phyloP scores from a whole-genome alignment of 2,888 invertebrate species.

The Nephrotoma flavescens region DNA sequence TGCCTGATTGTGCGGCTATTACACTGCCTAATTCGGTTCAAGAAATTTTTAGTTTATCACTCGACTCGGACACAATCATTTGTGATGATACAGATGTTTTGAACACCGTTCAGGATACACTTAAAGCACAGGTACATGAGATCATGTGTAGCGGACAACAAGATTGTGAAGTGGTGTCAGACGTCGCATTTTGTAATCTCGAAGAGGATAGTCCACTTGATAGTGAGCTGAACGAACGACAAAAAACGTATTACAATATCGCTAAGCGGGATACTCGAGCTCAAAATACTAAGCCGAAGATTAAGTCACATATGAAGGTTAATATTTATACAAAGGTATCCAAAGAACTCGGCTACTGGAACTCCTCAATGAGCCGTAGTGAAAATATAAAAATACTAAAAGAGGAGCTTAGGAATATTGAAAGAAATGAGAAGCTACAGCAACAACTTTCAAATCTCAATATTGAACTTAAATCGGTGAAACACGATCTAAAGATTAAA shows the following conservation, averaged over 20 bases:
- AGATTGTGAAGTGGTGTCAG: slow-evolving; percentile 16
- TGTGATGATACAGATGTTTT: slow-evolving; percentile 28
- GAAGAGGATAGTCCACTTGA: slow-evolving; percentile 8
- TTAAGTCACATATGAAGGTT: slow-evolving; percentile 9
- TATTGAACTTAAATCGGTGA: slow-evolving; percentile 16
- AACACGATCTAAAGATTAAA: slow-evolving; percentile 17
- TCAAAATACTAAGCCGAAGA: neutral
- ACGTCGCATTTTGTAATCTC: slow-evolving; percentile 14
- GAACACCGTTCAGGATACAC: slow-evolving; percentile 10
- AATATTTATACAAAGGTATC: slow-evolving; percentile 17
- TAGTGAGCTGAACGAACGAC: slow-evolving; percentile 1
- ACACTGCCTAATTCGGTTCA: slow-evolving; percentile 34
- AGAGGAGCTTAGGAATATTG: slow-evolving; percentile 14
- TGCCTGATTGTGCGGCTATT: slow-evolving; percentile 42
- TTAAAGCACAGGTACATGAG: slow-evolving; percentile 8
- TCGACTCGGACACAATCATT: slow-evolving; percentile 27
- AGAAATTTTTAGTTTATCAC: slow-evolving; percentile 33
- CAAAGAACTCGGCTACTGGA: slow-evolving; percentile 19
- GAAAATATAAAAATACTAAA: slow-evolving; percentile 14
- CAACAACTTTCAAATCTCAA: slow-evolving; percentile 14
- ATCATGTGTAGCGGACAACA: slow-evolving; percentile 14
- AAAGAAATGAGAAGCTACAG: slow-evolving; percentile 14
- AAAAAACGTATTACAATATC: slow-evolving; percentile 13
- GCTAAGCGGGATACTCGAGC: slow-evolving; percentile 11
- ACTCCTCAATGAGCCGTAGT: slow-evolving; percentile 20